phyloP scores from a whole-genome alignment of 2,113 vertebrate species.

The Tetrao urogallus region DNA sequence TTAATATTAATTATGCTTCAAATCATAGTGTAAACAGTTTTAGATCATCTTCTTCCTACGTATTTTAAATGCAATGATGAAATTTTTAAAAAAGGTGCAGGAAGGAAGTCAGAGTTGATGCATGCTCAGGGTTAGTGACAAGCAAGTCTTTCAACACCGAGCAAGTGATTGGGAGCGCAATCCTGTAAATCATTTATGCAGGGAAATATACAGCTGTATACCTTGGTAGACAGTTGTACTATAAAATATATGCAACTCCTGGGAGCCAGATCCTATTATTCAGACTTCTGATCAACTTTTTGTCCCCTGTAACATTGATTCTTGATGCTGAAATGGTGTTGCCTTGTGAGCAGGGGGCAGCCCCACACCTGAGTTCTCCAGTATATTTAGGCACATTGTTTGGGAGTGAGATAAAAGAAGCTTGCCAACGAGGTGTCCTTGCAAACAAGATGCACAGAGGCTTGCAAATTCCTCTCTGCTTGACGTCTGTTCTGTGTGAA shows the following conservation, averaged over 20 bases:
- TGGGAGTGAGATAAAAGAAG: background rate
- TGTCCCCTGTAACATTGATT: background rate
- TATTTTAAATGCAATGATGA: background rate
- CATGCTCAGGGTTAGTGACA: background rate
- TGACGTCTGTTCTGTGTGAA: too few relatives aligned
- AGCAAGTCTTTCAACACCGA: background rate
- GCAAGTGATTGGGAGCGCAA: background rate
- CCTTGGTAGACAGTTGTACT: background rate
- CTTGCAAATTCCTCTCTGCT: too few relatives aligned
- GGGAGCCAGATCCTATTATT: background rate
- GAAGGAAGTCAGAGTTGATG: background rate
- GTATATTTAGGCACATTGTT: background rate
- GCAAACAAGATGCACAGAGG: too few relatives aligned
- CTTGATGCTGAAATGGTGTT: background rate
- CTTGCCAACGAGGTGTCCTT: too few relatives aligned
- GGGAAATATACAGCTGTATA: background rate
- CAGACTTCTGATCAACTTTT: background rate
- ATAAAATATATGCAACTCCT: background rate
- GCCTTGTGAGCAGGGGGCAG: background rate
- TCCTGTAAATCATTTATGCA: background rate
- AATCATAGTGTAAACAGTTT: background rate
- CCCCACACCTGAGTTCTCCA: background rate
- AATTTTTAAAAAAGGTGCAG: background rate
- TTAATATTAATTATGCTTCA: background rate
- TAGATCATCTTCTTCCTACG: background rate